Base-by-base conservation (phyloP, 2,888 invertebrate genomes). In the Lapara coniferarum region DNA sequence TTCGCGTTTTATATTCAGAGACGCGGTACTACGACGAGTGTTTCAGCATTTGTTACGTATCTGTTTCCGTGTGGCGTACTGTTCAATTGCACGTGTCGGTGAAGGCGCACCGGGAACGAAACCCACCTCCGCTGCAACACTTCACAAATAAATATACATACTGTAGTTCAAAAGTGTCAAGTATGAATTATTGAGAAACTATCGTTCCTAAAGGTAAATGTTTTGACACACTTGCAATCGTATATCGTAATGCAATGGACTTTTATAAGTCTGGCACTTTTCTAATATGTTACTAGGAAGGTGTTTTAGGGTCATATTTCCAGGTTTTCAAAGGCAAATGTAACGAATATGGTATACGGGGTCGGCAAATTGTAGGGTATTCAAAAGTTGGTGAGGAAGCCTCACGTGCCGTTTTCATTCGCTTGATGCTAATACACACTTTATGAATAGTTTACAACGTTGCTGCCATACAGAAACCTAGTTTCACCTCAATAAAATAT, bases 11-110 rank as follows among this genome's bases (percentile, higher is more conserved):
- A 67, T 67, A 13, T 19, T n/a, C 25, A 14, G 44, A 25, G 55
- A 49, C 67, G 67, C 30, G 16, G 46, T 55, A 13, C 56, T 63
- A 49, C 13, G 19, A 59, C 67, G 67, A 67, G 70, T 69, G 57
- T 59, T 71, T 70, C 67, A 70, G 77, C 57, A 79, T 85, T 86
- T 81, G 84, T 82, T 80, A 78, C 82, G 78, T 90, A 91, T 63
- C 89, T 85, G 87, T 91, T 92, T 92, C 89, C 91, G 83, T 84
- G 85, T 88, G 89, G 90, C 77, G 75, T 87, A 85, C 79, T 85
- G 88, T 89, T 89, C 92, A 92, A 92, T 91, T 88, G 91, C 86
- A 87, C 87, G 87, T 85, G 81, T 78, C 46, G 46, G 13, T 49
- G 19, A 46, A 49, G 19, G n/a, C 30, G 57, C 14, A 14, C 14